phyloP scores from a whole-genome alignment of 2,888 invertebrate species.

The Loripinus fragilis region DNA sequence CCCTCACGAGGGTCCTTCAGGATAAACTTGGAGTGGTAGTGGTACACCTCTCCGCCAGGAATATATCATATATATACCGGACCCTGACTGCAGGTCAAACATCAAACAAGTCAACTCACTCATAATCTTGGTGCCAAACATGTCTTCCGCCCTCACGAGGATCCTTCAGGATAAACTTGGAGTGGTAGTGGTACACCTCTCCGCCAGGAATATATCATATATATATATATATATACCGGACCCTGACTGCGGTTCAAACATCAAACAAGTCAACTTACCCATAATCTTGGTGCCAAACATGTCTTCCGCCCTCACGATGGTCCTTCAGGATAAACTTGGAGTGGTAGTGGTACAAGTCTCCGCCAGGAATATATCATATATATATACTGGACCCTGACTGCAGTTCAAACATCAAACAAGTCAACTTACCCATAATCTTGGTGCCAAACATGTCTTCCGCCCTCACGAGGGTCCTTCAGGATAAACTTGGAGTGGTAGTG shows the following conservation, averaged over 20 bases:
- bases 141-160: slow-evolving; percentile 75
- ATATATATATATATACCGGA: too few species aligned
- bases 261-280: too few species aligned
- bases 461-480: slow-evolving; percentile 78
- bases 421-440: slow-evolving; percentile 78
- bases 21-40: slow-evolving; percentile 81
- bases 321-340: too few species aligned
- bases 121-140: slow-evolving; percentile 82
- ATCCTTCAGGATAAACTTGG: slow-evolving; percentile 81
- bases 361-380: too few species aligned
- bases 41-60: slow-evolving; percentile 79
- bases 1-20: slow-evolving; percentile 79
- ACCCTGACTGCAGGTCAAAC: too few species aligned
- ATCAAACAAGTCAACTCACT: too few species aligned
- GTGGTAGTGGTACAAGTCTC: too few species aligned
- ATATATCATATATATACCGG: too few species aligned
- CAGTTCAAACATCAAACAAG: too few species aligned
- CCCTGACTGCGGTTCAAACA: too few species aligned
- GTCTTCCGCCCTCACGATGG: slow-evolving; percentile 75
- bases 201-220: slow-evolving; percentile 76
- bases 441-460: slow-evolving; percentile 79
- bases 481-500: slow-evolving; percentile 81
- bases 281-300: slow-evolving; percentile 82
- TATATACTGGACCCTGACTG: too few species aligned
- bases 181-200: slow-evolving; percentile 81